phyloP scores from a whole-genome alignment of 2,113 vertebrate species.

The Oreochromis tanganicae region DNA sequence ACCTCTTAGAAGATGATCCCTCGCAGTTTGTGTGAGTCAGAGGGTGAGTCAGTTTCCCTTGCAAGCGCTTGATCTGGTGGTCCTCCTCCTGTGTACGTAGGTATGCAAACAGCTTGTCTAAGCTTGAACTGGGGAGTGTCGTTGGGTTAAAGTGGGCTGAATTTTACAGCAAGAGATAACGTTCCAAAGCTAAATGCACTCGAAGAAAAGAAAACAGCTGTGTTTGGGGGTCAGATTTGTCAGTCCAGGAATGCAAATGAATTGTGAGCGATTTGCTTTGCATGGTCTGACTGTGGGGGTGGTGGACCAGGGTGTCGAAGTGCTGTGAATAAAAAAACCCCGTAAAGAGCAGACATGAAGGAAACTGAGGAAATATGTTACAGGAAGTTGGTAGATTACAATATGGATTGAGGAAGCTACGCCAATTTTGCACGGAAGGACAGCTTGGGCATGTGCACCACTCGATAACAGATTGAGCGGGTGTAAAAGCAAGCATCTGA shows the following conservation, averaged over 20 bases:
- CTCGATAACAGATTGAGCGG: constrained; percentile 21
- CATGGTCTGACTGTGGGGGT: neutral
- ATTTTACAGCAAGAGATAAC: constrained; percentile 6
- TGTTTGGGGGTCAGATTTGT: neutral
- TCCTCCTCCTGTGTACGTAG: neutral
- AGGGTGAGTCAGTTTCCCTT: neutral
- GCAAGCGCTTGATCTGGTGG: neutral
- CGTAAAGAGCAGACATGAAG: neutral
- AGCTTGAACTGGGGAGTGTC: constrained; percentile 45
- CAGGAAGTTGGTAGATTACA: constrained; percentile 39
- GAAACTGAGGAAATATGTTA: constrained; percentile 32
- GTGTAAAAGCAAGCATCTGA: constrained; percentile 28
- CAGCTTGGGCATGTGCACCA: neutral
- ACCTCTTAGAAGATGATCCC: neutral
- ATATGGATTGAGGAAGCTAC: constrained; percentile 46
- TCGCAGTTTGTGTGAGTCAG: neutral
- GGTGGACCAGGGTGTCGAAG: neutral
- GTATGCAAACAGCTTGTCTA: constrained; percentile 34
- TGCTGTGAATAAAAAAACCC: neutral
- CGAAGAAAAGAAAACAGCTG: neutral
- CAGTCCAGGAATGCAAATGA: neutral
- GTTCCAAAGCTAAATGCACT: neutral
- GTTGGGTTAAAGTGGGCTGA: neutral
- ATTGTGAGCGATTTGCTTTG: neutral
- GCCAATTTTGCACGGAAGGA: constrained; percentile 13